phyloP scores from a whole-genome alignment of 1,140 invertebrate genomes.

The roundworm (Caenorhabditis elegans) region DNA sequence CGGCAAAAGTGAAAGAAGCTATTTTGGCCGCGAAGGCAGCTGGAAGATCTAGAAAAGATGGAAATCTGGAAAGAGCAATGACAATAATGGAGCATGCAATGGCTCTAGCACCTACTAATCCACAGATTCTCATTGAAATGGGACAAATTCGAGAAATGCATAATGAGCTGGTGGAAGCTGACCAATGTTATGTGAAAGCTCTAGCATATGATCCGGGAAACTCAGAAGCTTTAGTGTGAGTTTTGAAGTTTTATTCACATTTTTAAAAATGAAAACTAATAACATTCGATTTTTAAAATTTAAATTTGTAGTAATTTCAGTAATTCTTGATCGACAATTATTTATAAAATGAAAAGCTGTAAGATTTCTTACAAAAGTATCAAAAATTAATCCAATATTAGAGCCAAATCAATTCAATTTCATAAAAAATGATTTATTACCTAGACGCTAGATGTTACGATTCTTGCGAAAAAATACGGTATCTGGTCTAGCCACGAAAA shows the following conservation, averaged over 20 bases:
- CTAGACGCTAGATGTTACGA: too few relatives aligned
- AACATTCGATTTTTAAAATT: too few relatives aligned
- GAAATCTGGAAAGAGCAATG: constrained; percentile 45
- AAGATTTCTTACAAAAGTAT: too few relatives aligned
- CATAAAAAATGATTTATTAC: too few relatives aligned
- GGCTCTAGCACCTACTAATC: constrained; percentile 83
- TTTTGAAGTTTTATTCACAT: constrained; percentile 14
- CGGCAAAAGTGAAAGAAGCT: constrained; percentile 4
- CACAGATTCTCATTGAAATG: constrained; percentile 86
- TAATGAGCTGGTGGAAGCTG: constrained; percentile 85
- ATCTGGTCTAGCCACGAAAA: too few relatives aligned
- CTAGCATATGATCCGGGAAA: constrained; percentile 81
- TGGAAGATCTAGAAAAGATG: constrained; percentile 9
- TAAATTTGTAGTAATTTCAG: too few relatives aligned
- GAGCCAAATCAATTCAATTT: too few relatives aligned
- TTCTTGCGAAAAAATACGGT: too few relatives aligned
- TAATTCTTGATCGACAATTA: too few relatives aligned
- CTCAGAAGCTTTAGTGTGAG: constrained; percentile 73
- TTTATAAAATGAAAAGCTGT: too few relatives aligned
- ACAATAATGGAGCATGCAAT: constrained; percentile 75
- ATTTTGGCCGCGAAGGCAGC: neutral
- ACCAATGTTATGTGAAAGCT: constrained; percentile 83
- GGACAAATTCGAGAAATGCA: constrained; percentile 72
- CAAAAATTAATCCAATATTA: too few relatives aligned
- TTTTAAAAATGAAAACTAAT: too few relatives aligned